phyloP scores from a whole-genome alignment of 30 jellyfish, hydroid and myxozoan species.

The Chrysaora quinquecirrha region DNA sequence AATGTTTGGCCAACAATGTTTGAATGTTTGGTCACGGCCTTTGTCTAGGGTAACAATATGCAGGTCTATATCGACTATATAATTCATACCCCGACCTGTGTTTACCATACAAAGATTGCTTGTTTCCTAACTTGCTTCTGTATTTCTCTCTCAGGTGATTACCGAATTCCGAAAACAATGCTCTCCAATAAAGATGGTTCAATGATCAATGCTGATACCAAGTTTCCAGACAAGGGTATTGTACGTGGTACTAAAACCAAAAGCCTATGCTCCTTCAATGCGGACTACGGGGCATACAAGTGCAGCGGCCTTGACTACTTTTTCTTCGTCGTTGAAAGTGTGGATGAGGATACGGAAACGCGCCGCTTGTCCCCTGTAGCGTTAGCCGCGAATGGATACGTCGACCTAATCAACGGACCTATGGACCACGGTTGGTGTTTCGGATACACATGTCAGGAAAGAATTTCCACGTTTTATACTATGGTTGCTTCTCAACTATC shows the following conservation, averaged over 20 bases:
- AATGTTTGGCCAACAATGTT: too few relatives aligned
- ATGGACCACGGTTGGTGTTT: constrained; percentile 99
- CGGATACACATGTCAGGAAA: constrained; percentile 98
- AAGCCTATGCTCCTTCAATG: constrained; percentile 58
- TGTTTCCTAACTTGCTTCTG: too few relatives aligned
- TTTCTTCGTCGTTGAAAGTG: constrained; percentile 87
- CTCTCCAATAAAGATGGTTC: constrained; percentile 71
- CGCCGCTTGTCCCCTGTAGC: constrained; percentile 92
- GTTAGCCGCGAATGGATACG: constrained; percentile 79
- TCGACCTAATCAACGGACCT: constrained; percentile 97
- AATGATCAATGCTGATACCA: constrained; percentile 55
- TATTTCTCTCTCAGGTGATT: constrained; percentile 80
- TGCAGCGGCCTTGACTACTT: constrained; percentile 76
- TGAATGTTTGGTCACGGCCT: too few relatives aligned
- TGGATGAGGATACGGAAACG: constrained; percentile 94
- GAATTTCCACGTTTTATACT: constrained; percentile 88
- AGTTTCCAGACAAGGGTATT: constrained; percentile 89
- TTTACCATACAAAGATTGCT: too few relatives aligned
- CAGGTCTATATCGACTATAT: too few relatives aligned
- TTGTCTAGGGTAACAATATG: too few relatives aligned
- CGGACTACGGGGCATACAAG: constrained; percentile 65
- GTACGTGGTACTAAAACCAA: constrained; percentile 80
- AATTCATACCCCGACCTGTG: too few relatives aligned
- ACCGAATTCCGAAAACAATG: constrained; percentile 91
- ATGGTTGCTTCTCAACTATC: constrained; percentile 71